These are phyloP conservation scores for Dolichopus griseipennis DNA, from an alignment of 2,888 invertebrate genomes.

Conservation along the genomic window DNA sequence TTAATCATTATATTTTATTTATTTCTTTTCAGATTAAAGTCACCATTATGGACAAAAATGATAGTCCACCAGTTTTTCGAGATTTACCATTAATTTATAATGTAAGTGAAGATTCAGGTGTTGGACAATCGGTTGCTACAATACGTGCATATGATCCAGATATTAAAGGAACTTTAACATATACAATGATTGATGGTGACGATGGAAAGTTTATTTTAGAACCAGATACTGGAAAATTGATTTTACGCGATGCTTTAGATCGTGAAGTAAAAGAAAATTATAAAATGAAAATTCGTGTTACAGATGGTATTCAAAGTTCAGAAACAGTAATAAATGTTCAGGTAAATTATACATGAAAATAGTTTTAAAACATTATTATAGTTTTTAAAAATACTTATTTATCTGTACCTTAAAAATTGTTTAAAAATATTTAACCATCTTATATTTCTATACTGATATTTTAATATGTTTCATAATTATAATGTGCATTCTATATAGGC, in stretches of 20 bases:
- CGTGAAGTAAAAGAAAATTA: constrained; percentile 73
- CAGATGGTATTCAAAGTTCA: constrained; percentile 80
- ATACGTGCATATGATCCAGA: constrained; percentile 79
- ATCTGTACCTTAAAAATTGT: no score
- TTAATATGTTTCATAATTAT: no score
- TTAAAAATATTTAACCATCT: no score
- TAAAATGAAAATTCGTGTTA: constrained; percentile 69
- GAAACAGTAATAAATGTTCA: constrained; percentile 68
- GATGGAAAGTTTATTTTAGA: constrained; percentile 65
- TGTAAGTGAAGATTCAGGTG: constrained; percentile 77
- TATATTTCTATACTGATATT: no score
- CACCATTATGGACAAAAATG: constrained; percentile 82
- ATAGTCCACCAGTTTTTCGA: constrained; percentile 85
- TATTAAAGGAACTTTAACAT: constrained; percentile 67
- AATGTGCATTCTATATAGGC: no score
- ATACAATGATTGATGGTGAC: constrained; percentile 59
- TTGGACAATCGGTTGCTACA: constrained; percentile 68
- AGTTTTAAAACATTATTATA: no score
- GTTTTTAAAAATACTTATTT: no score
- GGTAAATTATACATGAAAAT: constrained; percentile 48
- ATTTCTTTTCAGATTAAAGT: constrained; percentile 67
- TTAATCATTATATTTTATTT: constrained; percentile 22
- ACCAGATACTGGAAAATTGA: constrained; percentile 59
- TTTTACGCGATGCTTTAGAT: constrained; percentile 70
- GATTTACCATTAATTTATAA: constrained; percentile 62